phyloP scores from a whole-genome alignment of 2,888 invertebrate genomes.

The Biston betularia region DNA sequence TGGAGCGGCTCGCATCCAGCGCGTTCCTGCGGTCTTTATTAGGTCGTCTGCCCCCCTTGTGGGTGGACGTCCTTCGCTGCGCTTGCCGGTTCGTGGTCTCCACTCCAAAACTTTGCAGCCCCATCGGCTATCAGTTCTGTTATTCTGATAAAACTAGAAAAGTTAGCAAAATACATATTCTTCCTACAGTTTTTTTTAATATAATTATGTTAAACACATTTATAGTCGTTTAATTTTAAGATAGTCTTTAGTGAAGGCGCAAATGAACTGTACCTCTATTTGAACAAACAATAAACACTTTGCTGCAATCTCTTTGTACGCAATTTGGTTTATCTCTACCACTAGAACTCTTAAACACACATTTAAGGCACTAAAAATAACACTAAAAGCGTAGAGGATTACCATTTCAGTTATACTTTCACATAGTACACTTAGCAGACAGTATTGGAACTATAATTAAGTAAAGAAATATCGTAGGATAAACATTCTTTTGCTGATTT shows the following conservation, averaged over 20 bases:
- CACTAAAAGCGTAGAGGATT: slow-evolving; percentile 25
- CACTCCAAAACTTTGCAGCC: too few relatives aligned
- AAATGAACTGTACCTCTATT: slow-evolving; percentile 1
- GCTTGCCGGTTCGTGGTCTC: too few relatives aligned
- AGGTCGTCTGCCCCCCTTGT: too few relatives aligned
- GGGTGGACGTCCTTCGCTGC: too few relatives aligned
- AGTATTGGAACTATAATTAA: background rate
- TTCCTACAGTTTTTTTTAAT: background rate
- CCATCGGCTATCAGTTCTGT: too few relatives aligned
- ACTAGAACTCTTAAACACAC: slow-evolving; percentile 24
- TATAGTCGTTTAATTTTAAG: background rate
- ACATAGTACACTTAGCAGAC: background rate
- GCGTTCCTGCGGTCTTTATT: too few relatives aligned
- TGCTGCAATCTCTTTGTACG: slow-evolving; percentile 20
- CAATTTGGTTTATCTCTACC: slow-evolving; percentile 26
- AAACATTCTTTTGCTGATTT: too few relatives aligned
- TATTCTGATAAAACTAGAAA: too few relatives aligned
- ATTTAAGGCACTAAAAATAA: slow-evolving; percentile 30
- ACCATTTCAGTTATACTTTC: slow-evolving; percentile 26
- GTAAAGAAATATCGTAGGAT: too few relatives aligned
- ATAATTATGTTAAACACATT: background rate
- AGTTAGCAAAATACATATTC: too few relatives aligned
- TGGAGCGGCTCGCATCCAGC: too few relatives aligned
- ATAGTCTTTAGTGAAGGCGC: background rate
- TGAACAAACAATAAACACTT: slow-evolving; percentile 16